Percentiles rank a stretch among this genome's conserved stretches.
Conservation (phyloP, 2,113 vertebrate genomes). For the Zosterops japonicus region DNA sequence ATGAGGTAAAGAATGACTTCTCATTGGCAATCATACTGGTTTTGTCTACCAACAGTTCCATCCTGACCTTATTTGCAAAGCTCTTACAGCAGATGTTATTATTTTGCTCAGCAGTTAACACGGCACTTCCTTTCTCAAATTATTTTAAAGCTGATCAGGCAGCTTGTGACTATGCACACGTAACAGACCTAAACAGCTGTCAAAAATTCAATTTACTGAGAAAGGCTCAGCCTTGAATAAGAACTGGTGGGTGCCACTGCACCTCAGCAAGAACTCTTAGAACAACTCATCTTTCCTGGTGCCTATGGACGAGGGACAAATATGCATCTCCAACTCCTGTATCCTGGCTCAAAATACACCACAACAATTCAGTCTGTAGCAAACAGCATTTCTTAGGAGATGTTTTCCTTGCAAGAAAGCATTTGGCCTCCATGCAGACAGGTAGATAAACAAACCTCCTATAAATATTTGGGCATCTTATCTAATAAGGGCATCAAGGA, state of each 20-base stretch:
- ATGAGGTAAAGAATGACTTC: background rate
- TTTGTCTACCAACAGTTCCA: background rate
- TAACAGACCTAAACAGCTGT: background rate
- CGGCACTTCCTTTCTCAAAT: background rate
- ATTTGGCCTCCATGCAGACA: background rate
- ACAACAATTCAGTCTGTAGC: background rate
- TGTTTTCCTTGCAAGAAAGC: background rate
- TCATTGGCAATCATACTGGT: background rate
- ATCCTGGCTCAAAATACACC: background rate
- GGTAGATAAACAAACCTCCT: background rate
- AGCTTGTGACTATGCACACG: background rate
- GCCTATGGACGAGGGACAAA: background rate
- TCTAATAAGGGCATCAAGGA: background rate
- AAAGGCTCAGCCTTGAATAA: background rate
- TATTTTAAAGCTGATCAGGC: background rate
- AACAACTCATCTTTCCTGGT: background rate
- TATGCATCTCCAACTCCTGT: background rate
- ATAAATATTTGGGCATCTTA: background rate
- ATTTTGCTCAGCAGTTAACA: background rate
- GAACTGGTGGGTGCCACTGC: background rate
- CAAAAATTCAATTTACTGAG: background rate
- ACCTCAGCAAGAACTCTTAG: background rate
- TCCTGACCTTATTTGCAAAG: background rate
- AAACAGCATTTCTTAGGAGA: background rate
- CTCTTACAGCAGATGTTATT: background rate